phyloP scores from a whole-genome alignment of 2,113 vertebrate genomes.

The Psettodes erumei region DNA sequence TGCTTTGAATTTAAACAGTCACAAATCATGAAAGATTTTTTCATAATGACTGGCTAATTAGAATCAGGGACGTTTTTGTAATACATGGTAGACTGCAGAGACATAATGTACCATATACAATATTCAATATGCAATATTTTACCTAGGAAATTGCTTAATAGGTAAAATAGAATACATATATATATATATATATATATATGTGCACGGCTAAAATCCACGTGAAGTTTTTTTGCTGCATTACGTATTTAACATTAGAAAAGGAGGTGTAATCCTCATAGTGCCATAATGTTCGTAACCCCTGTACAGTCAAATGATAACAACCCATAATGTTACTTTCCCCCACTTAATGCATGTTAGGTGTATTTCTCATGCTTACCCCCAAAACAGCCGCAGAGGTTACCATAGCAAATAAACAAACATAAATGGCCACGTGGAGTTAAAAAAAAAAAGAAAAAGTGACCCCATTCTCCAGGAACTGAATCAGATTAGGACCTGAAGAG shows the following conservation, averaged over 20 bases:
- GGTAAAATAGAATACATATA: no score
- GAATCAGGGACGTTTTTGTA: slow-evolving; percentile 25
- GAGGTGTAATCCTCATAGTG: slow-evolving; percentile 28
- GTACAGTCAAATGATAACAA: slow-evolving; percentile 22
- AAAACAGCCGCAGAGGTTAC: slow-evolving; percentile 13
- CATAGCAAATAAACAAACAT: slow-evolving; percentile 8
- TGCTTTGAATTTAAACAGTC: slow-evolving; percentile 38
- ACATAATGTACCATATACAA: background rate
- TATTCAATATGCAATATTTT: slow-evolving; percentile 16
- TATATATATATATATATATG: no score
- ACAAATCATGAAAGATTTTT: slow-evolving; percentile 38
- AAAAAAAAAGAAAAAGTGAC: no score
- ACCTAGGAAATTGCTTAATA: no score
- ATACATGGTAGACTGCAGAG: background rate
- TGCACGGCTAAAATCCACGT: slow-evolving; percentile 1
- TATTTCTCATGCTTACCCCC: background rate
- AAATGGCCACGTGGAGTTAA: background rate
- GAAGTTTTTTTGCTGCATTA: slow-evolving; percentile 1
- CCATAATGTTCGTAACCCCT: slow-evolving; percentile 35
- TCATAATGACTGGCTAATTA: slow-evolving; percentile 52
- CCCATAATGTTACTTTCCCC: slow-evolving; percentile 20
- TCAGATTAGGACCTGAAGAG: slow-evolving; percentile 20
- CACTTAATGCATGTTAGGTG: slow-evolving; percentile 3
- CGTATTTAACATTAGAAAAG: slow-evolving; percentile 44
- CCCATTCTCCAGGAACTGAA: slow-evolving; percentile 35